Evolutionary conservation across 2,888 invertebrate species (phyloP).

Genomic region (Chrysopilus asiliformis): DNA sequence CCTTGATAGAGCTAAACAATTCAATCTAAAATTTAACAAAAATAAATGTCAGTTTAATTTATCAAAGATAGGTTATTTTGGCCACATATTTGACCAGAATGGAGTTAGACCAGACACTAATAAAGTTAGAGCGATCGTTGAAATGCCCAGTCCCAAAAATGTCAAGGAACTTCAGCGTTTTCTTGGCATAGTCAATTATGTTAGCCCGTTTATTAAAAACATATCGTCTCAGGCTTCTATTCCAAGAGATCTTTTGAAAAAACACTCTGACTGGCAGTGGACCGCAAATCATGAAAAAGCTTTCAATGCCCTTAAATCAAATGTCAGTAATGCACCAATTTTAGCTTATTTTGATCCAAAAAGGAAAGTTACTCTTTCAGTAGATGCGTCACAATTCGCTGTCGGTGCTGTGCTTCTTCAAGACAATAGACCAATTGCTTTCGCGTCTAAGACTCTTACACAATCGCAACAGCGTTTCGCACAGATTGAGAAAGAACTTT

Average conservation of each 20-base stretch:
- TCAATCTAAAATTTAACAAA: slow-evolving; percentile 9
- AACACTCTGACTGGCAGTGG: slow-evolving; percentile 13
- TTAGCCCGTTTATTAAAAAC: slow-evolving; percentile 13
- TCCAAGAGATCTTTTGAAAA: slow-evolving; percentile 8
- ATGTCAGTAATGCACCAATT: slow-evolving; percentile 9
- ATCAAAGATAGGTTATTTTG: slow-evolving; percentile 15
- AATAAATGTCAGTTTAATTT: slow-evolving; percentile 13
- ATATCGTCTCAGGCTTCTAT: slow-evolving; percentile 12
- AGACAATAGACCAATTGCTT: slow-evolving; percentile 9
- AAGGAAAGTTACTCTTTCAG: slow-evolving; percentile 12
- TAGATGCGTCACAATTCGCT: slow-evolving; percentile 13
- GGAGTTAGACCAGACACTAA: slow-evolving; percentile 12
- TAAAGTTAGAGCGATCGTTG: slow-evolving; percentile 13
- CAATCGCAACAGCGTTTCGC: slow-evolving; percentile 9
- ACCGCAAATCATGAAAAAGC: slow-evolving; percentile 7
- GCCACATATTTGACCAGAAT: slow-evolving; percentile 15
- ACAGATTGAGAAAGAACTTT: slow-evolving; percentile 21
- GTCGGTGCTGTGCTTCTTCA: slow-evolving; percentile 13
- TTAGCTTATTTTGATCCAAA: slow-evolving; percentile 15
- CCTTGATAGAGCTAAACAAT: slow-evolving; percentile 5
- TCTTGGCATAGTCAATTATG: slow-evolving; percentile 15
- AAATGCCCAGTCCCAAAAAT: slow-evolving; percentile 10
- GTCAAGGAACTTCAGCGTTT: slow-evolving; percentile 13
- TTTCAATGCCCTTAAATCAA: slow-evolving; percentile 10
- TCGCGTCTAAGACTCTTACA: slow-evolving; percentile 10